Percentiles rank a stretch among this genome's conserved stretches.
Evolutionary conservation across 2,113 vertebrate genomes (phyloP).

Genomic region (Archocentrus centrarchus): DNA sequence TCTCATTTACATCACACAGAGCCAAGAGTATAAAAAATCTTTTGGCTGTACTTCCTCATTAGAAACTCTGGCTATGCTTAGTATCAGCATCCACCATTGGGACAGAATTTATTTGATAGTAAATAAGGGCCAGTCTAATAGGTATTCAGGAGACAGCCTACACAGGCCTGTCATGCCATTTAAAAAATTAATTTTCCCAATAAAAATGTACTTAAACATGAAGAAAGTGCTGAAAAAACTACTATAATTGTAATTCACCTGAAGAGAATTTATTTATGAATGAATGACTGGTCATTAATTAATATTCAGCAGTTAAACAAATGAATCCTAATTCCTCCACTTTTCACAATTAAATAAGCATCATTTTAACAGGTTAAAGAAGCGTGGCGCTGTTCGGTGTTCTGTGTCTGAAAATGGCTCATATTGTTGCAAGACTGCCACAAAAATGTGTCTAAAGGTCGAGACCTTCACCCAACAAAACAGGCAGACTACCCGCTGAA

Average conservation of each 20-base stretch:
- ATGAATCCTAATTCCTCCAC: not conserved
- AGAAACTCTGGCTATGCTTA: too few species aligned
- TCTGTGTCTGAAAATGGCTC: not conserved
- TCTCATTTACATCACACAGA: not conserved
- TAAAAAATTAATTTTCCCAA: not conserved
- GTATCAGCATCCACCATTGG: too few species aligned
- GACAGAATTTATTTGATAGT: too few species aligned
- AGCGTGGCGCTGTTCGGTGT: not conserved
- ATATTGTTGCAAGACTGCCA: not conserved
- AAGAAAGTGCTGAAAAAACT: not conserved
- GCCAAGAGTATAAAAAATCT: not conserved
- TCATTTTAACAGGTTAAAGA: not conserved
- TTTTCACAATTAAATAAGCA: not conserved
- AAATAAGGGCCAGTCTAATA: too few species aligned
- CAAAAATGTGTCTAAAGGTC: slow-evolving; percentile 7
- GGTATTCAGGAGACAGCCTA: too few species aligned
- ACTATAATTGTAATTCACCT: rapidly evolving
- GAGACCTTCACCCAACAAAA: slow-evolving; percentile 15
- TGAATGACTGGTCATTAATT: not conserved
- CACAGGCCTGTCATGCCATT: too few species aligned
- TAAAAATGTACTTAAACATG: not conserved
- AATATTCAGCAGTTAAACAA: not conserved
- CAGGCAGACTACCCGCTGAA: slow-evolving; percentile 1
- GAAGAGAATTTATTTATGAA: not conserved
- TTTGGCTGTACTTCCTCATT: not conserved